Conservation (phyloP, 2,113 vertebrate genomes). For the Macquaria australasica region DNA sequence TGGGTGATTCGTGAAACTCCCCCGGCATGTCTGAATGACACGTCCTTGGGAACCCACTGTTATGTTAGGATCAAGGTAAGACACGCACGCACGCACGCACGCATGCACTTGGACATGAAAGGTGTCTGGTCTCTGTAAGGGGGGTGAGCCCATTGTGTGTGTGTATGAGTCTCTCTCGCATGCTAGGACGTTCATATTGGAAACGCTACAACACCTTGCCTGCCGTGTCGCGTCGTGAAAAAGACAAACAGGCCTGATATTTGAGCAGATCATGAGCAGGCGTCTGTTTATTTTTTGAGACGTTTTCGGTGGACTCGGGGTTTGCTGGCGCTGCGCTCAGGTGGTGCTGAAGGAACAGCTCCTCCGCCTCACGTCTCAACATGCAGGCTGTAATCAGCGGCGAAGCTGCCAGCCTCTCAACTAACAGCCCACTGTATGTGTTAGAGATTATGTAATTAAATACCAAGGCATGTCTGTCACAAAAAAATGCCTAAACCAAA, state of each 20-base stretch:
- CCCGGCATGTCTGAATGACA: slow-evolving; percentile 93
- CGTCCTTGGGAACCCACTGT: slow-evolving; percentile 96
- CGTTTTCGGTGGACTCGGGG: neutral
- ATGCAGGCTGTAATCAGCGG: neutral
- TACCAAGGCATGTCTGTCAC: neutral
- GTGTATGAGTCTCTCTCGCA: neutral
- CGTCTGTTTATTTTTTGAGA: slow-evolving; percentile 25
- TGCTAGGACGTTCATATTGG: neutral
- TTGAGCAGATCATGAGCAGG: slow-evolving; percentile 4
- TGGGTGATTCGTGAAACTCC: slow-evolving; percentile 89
- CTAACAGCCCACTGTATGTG: slow-evolving; percentile 6
- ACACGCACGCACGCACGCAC: no score
- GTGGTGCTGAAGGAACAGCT: slow-evolving; percentile 77
- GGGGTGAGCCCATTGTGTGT: slow-evolving; percentile 27
- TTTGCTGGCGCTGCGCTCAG: slow-evolving; percentile 44
- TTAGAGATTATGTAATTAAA: slow-evolving; percentile 30
- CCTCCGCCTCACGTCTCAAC: slow-evolving; percentile 50
- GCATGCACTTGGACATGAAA: slow-evolving; percentile 17
- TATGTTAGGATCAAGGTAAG: slow-evolving; percentile 95
- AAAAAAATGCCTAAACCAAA: neutral
- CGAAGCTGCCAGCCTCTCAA: slow-evolving; percentile 6
- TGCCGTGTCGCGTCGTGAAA: slow-evolving; percentile 47
- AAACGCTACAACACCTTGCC: slow-evolving; percentile 30
- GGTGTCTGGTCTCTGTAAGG: slow-evolving; percentile 4
- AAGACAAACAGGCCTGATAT: slow-evolving; percentile 46